Conservation (phyloP, 2,113 vertebrate species). For the Cheilinus undulatus region DNA sequence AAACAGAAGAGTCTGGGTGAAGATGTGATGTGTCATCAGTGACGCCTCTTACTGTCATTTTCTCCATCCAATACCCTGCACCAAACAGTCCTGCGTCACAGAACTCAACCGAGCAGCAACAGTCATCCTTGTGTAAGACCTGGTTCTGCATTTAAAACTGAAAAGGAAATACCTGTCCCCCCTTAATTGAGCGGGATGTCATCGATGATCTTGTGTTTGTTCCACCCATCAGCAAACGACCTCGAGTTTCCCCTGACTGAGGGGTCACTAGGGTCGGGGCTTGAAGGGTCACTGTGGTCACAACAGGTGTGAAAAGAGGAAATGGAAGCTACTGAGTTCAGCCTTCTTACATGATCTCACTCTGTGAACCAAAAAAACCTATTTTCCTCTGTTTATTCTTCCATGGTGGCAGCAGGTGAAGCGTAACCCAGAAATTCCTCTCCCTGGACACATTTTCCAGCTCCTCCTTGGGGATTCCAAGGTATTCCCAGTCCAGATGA, state of each 20-base stretch:
- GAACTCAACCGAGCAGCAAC: slow-evolving; percentile 25
- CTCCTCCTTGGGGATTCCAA: too few relatives aligned
- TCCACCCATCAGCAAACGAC: slow-evolving; percentile 16
- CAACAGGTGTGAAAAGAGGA: slow-evolving; percentile 14
- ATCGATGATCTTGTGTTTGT: slow-evolving; percentile 43
- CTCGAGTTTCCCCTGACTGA: slow-evolving; percentile 4
- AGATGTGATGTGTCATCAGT: not conserved
- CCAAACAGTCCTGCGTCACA: not conserved
- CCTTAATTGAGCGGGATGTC: slow-evolving; percentile 21
- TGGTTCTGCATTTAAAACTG: slow-evolving; percentile 5
- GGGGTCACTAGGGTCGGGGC: slow-evolving; percentile 7
- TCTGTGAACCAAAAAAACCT: slow-evolving; percentile 10
- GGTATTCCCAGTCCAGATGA: too few relatives aligned
- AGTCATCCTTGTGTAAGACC: slow-evolving; percentile 1
- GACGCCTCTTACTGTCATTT: not conserved
- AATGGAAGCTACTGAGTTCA: slow-evolving; percentile 11
- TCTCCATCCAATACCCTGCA: not conserved
- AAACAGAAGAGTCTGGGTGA: not conserved
- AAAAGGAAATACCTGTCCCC: slow-evolving; percentile 10
- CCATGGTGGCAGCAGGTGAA: too few relatives aligned
- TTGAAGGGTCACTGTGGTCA: slow-evolving; percentile 15
- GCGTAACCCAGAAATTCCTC: too few relatives aligned
- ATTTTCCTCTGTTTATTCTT: too few relatives aligned
- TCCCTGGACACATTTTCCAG: too few relatives aligned
- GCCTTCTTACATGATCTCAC: not conserved